A percentile compares a stretch with the other conserved stretches of the same genome.
Conservation (phyloP, 2,797 vertebrate species). For the Sciurus carolinensis region DNA sequence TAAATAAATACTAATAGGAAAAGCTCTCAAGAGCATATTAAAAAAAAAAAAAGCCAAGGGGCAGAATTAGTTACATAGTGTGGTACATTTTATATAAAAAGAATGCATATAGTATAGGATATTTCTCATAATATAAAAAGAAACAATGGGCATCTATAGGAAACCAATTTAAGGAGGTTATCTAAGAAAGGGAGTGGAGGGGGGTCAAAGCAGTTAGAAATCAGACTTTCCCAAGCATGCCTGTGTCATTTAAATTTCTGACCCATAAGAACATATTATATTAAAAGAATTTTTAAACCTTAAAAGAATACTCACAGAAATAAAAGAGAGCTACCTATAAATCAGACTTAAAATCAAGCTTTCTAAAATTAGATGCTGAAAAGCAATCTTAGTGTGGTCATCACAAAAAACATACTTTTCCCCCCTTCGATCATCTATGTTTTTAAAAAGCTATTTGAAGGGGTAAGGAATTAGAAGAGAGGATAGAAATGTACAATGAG, state of each 20-base stretch:
- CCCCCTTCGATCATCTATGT: neutral
- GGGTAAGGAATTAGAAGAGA: neutral
- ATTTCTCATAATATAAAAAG: neutral
- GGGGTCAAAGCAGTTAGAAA: neutral
- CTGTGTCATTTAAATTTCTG: slow-evolving; percentile 44
- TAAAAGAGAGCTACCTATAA: slow-evolving; percentile 24
- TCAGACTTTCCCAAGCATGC: neutral
- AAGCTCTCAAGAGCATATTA: neutral
- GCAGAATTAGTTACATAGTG: neutral
- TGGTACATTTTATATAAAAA: neutral
- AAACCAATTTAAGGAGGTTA: neutral
- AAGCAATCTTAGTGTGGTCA: neutral
- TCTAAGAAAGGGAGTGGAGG: too few relatives aligned
- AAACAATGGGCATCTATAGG: neutral
- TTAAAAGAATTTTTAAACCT: slow-evolving; percentile 41
- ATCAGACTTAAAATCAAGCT: slow-evolving; percentile 45
- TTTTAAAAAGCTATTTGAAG: neutral
- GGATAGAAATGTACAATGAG: neutral
- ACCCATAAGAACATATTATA: slow-evolving; percentile 36
- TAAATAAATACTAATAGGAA: neutral
- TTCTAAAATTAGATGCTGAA: slow-evolving; percentile 19
- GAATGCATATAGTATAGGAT: neutral
- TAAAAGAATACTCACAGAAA: slow-evolving; percentile 2
- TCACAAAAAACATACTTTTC: slow-evolving; percentile 16
- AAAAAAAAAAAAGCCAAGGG: neutral